Conservation (phyloP, 2,888 invertebrate genomes). For the Drosophila helvetica region DNA sequence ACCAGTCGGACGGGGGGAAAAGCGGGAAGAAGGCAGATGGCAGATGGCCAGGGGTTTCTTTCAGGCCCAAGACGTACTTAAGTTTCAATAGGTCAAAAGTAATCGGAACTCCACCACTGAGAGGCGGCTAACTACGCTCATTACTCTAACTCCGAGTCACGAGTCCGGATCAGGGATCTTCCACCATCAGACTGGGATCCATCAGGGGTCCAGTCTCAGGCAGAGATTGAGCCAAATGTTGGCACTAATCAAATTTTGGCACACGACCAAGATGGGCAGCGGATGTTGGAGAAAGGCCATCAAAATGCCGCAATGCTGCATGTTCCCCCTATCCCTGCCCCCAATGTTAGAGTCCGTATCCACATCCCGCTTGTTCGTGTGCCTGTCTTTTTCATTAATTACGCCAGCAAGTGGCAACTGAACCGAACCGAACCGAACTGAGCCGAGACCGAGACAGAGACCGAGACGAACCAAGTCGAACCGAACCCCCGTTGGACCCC, state of each 20-base stretch:
- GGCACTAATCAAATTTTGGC: constrained; percentile 65
- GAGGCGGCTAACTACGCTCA: neutral
- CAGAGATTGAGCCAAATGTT: constrained; percentile 3
- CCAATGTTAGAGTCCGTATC: neutral
- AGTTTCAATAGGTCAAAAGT: constrained; percentile 21
- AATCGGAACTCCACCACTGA: constrained; percentile 15
- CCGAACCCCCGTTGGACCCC: neutral
- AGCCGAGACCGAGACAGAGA: no score
- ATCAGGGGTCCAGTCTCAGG: no score
- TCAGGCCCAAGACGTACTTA: neutral
- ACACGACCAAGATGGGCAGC: constrained; percentile 22
- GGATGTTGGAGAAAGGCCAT: constrained; percentile 7
- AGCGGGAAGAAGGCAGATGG: neutral
- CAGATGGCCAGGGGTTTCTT: no score
- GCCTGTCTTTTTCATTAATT: constrained; percentile 68
- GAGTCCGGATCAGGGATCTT: neutral
- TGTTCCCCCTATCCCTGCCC: neutral
- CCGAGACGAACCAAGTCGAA: no score
- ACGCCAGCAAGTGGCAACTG: constrained; percentile 41
- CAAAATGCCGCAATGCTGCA: constrained; percentile 36
- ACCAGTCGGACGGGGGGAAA: neutral
- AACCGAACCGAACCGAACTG: neutral
- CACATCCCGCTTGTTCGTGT: constrained; percentile 14
- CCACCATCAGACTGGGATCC: no score
- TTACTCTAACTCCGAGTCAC: neutral